These are phyloP conservation scores for Diadema setosum DNA, from an alignment of 35 echinoderm and acorn worm species.

Conservation along the genomic window DNA sequence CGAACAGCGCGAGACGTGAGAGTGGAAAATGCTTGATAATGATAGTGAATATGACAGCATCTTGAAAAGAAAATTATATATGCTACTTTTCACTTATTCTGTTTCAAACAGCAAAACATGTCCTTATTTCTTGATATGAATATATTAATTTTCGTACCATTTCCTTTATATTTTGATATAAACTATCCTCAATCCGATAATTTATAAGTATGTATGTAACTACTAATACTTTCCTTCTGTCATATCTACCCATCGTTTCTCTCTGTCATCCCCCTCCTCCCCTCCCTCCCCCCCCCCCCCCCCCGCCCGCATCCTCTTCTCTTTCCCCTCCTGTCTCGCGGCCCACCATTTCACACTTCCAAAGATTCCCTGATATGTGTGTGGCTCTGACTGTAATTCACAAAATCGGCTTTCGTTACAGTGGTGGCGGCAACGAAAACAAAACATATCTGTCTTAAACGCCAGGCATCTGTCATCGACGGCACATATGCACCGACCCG, in stretches of 20 bases:
- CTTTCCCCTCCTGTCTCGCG: not conserved
- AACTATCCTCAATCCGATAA: too few relatives aligned
- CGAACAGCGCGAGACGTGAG: too few relatives aligned
- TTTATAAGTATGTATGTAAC: too few relatives aligned
- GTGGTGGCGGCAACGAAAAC: slow-evolving; percentile 16
- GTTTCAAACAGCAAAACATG: too few relatives aligned
- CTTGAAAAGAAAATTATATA: too few relatives aligned
- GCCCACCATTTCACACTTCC: too few relatives aligned
- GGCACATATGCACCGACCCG: not conserved
- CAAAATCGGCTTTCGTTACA: slow-evolving; percentile 5
- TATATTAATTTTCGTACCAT: too few relatives aligned
- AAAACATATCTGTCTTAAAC: slow-evolving; percentile 24
- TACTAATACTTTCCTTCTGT: not conserved
- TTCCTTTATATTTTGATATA: too few relatives aligned
- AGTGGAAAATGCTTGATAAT: too few relatives aligned
- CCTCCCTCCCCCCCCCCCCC: not conserved
- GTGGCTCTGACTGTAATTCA: not conserved
- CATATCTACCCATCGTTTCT: not conserved
- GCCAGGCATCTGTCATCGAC: not conserved
- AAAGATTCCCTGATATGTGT: not conserved
- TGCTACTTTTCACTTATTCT: too few relatives aligned
- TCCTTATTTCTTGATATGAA: too few relatives aligned
- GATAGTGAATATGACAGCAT: too few relatives aligned
- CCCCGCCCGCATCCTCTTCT: not conserved
- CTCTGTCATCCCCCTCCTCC: not conserved